Evolutionary conservation across 2,797 vertebrate species (phyloP), one percentile per base, ranked within the genome.

Genomic region (Somateria mollissima): DNA sequence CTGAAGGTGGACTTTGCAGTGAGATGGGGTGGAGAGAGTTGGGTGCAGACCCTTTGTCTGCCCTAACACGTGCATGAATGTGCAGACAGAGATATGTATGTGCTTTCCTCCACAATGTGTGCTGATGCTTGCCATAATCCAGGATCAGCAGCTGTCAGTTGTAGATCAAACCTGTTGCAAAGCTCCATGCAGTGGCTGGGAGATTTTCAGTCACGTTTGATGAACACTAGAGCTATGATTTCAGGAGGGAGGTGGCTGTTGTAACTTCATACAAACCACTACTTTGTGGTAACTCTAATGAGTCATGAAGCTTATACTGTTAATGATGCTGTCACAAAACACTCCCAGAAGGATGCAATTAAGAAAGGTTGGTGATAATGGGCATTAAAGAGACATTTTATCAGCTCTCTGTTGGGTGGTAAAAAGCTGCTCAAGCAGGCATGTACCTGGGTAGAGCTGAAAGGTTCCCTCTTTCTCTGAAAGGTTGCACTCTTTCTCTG

Each of bases 41-140:
- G n/a, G 19, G 62, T 30, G 19, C 19, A 67, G 27, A 5, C 24
- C 49, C 34, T 4, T 21, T 4, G 19, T 16, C 69, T 67, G 53
- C 47, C 36, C 66, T 32, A 10, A 37, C 62, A 28, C 2, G 0
- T 4, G 16, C 21, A 10, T 11, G 27, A 49, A 56, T 2, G 5
- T 15, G n/a, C 45, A 19, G 58, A 21, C 66, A 24, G 13, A 0
- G 6, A 6, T 10, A 34, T 22, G 10, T 22, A 36, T 0, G 0
- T 1, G 2, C 5, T 32, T 39, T 57, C 64, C 62, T 70, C 57
- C 41, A 34, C 25, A 34, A 14, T 3, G 39, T 5, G 3, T 28
- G 53, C 32, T 66, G 22, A 5, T 75, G 27, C 12, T 53, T 75
- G 34, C 30, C 22, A 4, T 10, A 30, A 36, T 2, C 15, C 28